Evolutionary conservation across 2,113 vertebrate genomes (phyloP).

Genomic region (Sprattus sprattus): DNA sequence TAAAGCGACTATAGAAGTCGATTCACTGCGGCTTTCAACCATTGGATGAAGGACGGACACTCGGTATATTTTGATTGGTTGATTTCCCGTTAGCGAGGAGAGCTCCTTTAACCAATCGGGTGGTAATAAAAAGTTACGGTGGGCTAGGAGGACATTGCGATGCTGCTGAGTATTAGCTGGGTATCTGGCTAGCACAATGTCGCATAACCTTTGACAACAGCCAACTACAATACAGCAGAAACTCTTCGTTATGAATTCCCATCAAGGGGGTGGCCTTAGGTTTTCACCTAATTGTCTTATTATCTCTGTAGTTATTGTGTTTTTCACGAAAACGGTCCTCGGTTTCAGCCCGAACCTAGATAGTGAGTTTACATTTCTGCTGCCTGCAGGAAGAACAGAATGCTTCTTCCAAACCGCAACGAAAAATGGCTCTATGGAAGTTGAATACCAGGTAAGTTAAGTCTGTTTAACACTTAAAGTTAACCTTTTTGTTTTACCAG

Average conservation of each 20-base stretch:
- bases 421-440: conserved; percentile 78
- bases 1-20: background rate
- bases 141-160: background rate
- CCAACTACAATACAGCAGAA: background rate
- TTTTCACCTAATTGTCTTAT: conserved; percentile 5
- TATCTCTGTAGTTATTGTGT: conserved; percentile 35
- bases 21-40: background rate
- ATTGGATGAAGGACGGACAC: conserved; percentile 36
- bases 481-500: too few species aligned
- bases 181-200: background rate
- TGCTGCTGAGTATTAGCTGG: background rate
- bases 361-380: conserved; percentile 83
- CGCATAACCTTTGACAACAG: conserved; percentile 9
- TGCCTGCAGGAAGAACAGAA: conserved; percentile 79
- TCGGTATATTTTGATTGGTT: conserved; percentile 44
- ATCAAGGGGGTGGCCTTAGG: background rate
- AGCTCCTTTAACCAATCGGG: background rate
- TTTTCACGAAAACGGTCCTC: conserved; percentile 33
- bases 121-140: background rate
- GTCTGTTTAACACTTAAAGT: too few species aligned
- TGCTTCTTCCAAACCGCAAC: conserved; percentile 81
- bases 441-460: conserved; percentile 83
- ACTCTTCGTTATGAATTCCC: background rate
- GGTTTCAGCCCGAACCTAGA: conserved; percentile 69
- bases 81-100: background rate